Conservation (phyloP, 2,113 vertebrate species). For the Cyprinus carpio region DNA sequence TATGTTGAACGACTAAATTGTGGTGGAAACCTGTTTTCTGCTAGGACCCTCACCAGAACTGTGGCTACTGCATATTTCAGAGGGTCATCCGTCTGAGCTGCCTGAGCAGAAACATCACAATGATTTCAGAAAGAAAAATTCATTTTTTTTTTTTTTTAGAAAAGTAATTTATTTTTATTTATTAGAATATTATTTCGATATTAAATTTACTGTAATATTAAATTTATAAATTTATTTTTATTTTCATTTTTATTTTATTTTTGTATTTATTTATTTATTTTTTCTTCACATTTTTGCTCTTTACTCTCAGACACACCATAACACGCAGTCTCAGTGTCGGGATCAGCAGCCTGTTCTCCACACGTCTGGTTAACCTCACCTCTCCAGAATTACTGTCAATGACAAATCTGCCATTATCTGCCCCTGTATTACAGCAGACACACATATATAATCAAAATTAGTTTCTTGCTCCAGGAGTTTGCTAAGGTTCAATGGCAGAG, state of each 20-base stretch:
- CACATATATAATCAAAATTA: neutral
- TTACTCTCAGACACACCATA: constrained; percentile 68
- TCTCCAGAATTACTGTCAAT: constrained; percentile 71
- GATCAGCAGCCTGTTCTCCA: constrained; percentile 62
- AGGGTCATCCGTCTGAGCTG: constrained; percentile 76
- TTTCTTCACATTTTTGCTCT: neutral
- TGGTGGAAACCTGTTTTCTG: constrained; percentile 71
- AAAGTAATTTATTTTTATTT: neutral
- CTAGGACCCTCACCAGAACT: constrained; percentile 71
- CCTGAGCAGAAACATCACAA: constrained; percentile 62
- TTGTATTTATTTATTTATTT: neutral
- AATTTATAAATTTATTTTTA: neutral
- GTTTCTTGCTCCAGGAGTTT: neutral
- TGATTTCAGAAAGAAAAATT: constrained; percentile 9
- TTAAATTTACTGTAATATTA: neutral
- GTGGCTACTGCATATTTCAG: constrained; percentile 79
- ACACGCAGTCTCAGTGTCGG: constrained; percentile 68
- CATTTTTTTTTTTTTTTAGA: no score
- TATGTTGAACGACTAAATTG: constrained; percentile 69
- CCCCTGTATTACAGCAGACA: constrained; percentile 55
- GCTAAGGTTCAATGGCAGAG: neutral
- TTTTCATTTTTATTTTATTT: no score
- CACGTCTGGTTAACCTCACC: constrained; percentile 59
- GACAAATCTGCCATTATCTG: constrained; percentile 68
- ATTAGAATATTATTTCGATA: neutral